These are phyloP conservation scores for Aegithalos caudatus DNA, from an alignment of 2,113 vertebrate species.

Conservation along the genomic window DNA sequence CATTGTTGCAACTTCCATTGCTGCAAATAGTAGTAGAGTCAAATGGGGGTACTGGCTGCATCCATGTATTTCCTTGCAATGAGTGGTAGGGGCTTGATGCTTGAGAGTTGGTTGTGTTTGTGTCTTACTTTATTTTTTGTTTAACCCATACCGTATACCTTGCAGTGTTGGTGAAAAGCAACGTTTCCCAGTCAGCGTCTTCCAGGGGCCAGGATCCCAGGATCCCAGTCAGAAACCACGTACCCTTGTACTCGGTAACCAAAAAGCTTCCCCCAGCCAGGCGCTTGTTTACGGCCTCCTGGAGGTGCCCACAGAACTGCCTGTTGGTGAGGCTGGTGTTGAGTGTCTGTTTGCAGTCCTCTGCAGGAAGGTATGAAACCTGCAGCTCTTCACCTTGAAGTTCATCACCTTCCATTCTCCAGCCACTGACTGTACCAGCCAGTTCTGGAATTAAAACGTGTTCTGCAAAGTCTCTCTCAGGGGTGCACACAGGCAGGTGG, in stretches of 20 bases:
- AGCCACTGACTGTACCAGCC: conserved; percentile 56
- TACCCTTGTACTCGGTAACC: conserved; percentile 73
- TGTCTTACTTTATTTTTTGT: conserved; percentile 39
- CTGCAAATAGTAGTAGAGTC: neutral
- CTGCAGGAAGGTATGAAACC: conserved; percentile 65
- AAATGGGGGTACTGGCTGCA: neutral
- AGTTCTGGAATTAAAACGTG: conserved; percentile 77
- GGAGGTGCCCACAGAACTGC: conserved; percentile 79
- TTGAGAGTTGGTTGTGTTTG: neutral
- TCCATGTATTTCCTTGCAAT: neutral
- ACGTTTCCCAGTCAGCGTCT: neutral
- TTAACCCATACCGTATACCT: conserved; percentile 83
- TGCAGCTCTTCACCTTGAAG: neutral
- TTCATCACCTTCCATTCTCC: neutral
- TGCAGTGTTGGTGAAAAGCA: conserved; percentile 83
- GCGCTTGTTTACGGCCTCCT: neutral
- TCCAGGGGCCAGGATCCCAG: conserved; percentile 50
- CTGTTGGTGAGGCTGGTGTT: conserved; percentile 81
- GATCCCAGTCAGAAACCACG: conserved; percentile 86
- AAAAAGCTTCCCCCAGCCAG: conserved; percentile 75
- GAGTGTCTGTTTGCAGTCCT: conserved; percentile 72
- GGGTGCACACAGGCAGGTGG: conserved; percentile 78
- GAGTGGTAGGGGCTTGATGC: neutral
- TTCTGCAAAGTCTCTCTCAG: conserved; percentile 86
- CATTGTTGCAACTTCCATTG: neutral